Evolutionary conservation across 2,888 invertebrate species (phyloP).

Genomic region (Lycaena phlaeas): DNA sequence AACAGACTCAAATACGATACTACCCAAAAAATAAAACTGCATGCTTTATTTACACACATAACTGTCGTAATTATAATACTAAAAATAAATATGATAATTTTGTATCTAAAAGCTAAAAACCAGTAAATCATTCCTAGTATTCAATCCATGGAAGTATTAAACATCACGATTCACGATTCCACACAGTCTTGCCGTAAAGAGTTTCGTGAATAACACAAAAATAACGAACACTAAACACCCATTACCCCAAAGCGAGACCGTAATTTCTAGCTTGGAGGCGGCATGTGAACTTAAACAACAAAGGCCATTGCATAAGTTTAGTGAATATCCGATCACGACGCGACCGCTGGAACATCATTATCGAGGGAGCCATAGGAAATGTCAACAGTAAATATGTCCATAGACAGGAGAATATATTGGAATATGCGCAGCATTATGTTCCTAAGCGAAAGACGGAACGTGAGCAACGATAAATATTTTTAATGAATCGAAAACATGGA

Average conservation of each 20-base stretch:
- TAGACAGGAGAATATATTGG: background rate
- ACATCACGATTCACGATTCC: no score
- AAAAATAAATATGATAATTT: no score
- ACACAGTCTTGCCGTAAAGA: no score
- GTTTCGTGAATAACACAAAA: no score
- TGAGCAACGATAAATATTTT: background rate
- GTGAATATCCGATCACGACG: constrained; percentile 49
- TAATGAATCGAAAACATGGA: background rate
- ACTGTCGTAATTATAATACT: no score
- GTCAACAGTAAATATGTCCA: background rate
- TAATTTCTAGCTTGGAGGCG: constrained; percentile 24
- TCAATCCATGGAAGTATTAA: no score
- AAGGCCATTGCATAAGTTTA: constrained; percentile 43
- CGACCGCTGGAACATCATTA: constrained; percentile 35
- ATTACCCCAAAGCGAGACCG: constrained; percentile 43
- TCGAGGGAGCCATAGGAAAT: constrained; percentile 27
- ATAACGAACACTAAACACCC: constrained; percentile 38
- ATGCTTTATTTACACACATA: no score
- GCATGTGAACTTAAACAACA: constrained; percentile 38
- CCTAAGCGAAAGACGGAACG: background rate
- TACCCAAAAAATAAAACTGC: no score
- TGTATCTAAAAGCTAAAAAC: no score
- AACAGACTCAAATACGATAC: no score
- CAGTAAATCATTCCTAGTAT: no score
- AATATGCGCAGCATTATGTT: background rate